These are phyloP conservation scores for Scrobipalpa atriplicella DNA, from an alignment of 2,888 invertebrate species.

Conservation along the genomic window DNA sequence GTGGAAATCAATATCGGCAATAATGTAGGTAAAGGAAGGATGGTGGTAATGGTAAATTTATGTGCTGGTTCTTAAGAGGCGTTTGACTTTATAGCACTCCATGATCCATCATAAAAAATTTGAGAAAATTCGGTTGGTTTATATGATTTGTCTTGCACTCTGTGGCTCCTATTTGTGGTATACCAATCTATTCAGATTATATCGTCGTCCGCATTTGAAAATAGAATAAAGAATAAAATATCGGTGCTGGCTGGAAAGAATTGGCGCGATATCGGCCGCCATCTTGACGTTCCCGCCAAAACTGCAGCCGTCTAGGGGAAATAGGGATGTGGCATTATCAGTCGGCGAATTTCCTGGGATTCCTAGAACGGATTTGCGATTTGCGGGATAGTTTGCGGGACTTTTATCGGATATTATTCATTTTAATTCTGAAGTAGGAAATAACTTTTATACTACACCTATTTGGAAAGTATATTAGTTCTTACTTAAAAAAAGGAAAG, in stretches of 20 bases:
- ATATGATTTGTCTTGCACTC: too few species aligned
- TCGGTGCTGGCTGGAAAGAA: constrained; percentile 73
- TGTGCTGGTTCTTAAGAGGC: not conserved
- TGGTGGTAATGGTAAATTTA: constrained; percentile 27
- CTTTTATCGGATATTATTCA: not conserved
- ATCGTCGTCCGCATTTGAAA: not conserved
- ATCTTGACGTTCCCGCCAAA: constrained; percentile 70
- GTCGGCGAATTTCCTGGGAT: constrained; percentile 26
- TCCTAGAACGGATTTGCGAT: constrained; percentile 20
- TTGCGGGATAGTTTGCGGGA: not conserved
- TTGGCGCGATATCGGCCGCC: constrained; percentile 75
- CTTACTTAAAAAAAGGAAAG: too few species aligned
- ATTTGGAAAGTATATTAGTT: too few species aligned
- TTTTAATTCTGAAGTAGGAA: not conserved
- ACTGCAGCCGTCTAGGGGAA: constrained; percentile 60
- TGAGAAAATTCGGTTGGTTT: too few species aligned
- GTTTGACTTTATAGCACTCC: not conserved
- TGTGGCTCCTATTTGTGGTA: too few species aligned
- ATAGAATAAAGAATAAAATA: constrained; percentile 60
- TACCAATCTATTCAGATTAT: not conserved
- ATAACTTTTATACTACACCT: not conserved
- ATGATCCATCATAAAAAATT: too few species aligned
- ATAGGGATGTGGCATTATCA: constrained; percentile 62
- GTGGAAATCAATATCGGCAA: constrained; percentile 36
- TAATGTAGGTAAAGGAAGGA: constrained; percentile 39